phyloP scores from a whole-genome alignment of 2,888 invertebrate genomes.

The Drosophila maculinotata region DNA sequence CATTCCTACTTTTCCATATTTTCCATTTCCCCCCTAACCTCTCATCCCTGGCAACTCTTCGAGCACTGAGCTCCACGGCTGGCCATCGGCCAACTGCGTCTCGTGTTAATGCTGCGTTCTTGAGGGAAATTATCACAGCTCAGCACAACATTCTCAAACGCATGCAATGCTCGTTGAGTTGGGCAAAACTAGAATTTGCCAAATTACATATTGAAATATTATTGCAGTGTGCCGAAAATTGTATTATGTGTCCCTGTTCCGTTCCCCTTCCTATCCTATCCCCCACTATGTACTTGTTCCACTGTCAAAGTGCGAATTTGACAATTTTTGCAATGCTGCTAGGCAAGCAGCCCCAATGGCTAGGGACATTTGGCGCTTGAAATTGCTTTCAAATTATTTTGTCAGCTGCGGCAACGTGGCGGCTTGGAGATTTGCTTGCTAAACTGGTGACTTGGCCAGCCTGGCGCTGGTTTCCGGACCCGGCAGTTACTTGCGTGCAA shows the following conservation, averaged over 20 bases:
- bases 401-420: constrained; percentile 72
- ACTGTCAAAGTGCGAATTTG: constrained; percentile 78
- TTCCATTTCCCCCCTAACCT: constrained; percentile 4
- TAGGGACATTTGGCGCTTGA: constrained; percentile 70
- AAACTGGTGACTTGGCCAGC: constrained; percentile 25
- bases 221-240: constrained; percentile 75
- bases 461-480: constrained; percentile 44
- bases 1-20: constrained; percentile 22
- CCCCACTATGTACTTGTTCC: background rate
- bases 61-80: constrained; percentile 47
- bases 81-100: constrained; percentile 75
- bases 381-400: constrained; percentile 84
- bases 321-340: constrained; percentile 66
- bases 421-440: constrained; percentile 28
- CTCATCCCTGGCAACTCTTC: constrained; percentile 20
- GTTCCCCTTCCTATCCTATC: constrained; percentile 2
- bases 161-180: constrained; percentile 34
- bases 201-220: constrained; percentile 82
- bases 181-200: constrained; percentile 72
- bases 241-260: constrained; percentile 49
- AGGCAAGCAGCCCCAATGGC: constrained; percentile 35
- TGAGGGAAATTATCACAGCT: constrained; percentile 83
- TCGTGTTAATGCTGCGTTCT: constrained; percentile 81
- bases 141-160: constrained; percentile 22
- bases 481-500: constrained; percentile 60